Conservation (phyloP, 1,140 invertebrate genomes). For the Colletes gigas region DNA sequence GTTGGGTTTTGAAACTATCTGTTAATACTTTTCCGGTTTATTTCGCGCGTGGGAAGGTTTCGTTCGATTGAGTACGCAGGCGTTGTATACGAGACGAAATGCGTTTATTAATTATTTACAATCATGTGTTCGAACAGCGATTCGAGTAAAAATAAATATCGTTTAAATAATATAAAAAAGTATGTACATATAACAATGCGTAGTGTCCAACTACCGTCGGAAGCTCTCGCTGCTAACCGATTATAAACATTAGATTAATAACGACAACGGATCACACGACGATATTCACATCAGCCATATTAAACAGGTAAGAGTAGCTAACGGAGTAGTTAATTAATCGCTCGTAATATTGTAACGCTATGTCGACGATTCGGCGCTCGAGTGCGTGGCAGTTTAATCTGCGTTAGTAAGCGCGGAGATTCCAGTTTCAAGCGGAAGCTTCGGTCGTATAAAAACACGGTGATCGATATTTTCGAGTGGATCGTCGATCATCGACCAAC, state of each 20-base stretch:
- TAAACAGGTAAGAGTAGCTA: conserved; percentile 34
- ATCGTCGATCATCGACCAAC: background rate
- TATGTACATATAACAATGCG: conserved; percentile 69
- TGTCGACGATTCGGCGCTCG: conserved; percentile 1
- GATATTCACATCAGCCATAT: conserved; percentile 24
- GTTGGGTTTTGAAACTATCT: no score
- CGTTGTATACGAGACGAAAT: conserved; percentile 35
- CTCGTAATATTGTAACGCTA: conserved; percentile 17
- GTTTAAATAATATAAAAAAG: conserved; percentile 65
- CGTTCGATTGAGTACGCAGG: background rate
- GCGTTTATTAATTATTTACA: conserved; percentile 69
- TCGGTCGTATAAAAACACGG: background rate
- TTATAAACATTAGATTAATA: conserved; percentile 60
- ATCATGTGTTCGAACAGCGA: conserved; percentile 41
- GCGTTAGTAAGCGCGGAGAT: conserved; percentile 12
- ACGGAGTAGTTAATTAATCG: conserved; percentile 24
- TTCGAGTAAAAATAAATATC: conserved; percentile 68
- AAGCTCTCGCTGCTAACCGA: conserved; percentile 44
- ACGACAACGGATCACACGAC: conserved; percentile 53
- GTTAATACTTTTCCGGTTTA: no score
- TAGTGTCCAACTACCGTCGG: conserved; percentile 36
- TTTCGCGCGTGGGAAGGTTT: background rate
- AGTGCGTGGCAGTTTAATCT: background rate
- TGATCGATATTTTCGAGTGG: background rate
- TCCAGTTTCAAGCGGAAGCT: conserved; percentile 35